These are phyloP conservation scores for Polyodon spathula DNA, from an alignment of 2,113 vertebrate genomes.

Conservation along the genomic window DNA sequence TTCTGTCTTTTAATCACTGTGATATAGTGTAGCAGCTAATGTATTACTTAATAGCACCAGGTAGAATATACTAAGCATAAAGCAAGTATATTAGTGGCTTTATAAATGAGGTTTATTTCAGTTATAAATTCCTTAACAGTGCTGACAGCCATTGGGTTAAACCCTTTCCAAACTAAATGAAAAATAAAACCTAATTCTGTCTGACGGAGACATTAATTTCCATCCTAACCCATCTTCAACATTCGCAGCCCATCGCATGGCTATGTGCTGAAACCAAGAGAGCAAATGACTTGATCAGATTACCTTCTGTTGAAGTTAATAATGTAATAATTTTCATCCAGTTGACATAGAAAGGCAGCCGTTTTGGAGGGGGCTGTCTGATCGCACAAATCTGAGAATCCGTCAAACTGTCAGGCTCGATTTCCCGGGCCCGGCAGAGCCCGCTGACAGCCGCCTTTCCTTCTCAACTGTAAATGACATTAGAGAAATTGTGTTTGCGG, in stretches of 20 bases:
- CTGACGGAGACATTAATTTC: neutral
- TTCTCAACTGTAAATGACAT: slow-evolving; percentile 87
- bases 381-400: slow-evolving; percentile 94
- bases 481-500: slow-evolving; percentile 94
- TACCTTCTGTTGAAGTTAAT: slow-evolving; percentile 81
- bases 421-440: slow-evolving; percentile 69
- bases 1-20: too few relatives aligned
- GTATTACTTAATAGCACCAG: too few relatives aligned
- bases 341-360: slow-evolving; percentile 75
- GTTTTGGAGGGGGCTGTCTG: slow-evolving; percentile 75
- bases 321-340: slow-evolving; percentile 89
- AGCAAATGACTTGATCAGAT: slow-evolving; percentile 81
- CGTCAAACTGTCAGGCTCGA: slow-evolving; percentile 86
- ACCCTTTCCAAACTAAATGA: neutral
- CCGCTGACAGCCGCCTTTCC: slow-evolving; percentile 85
- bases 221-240: slow-evolving; percentile 6
- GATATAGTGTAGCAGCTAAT: too few relatives aligned
- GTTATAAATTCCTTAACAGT: too few relatives aligned
- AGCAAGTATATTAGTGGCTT: too few relatives aligned
- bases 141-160: neutral
- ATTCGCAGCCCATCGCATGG: slow-evolving; percentile 58
- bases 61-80: too few relatives aligned
- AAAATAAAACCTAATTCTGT: slow-evolving; percentile 1
- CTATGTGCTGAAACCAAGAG: slow-evolving; percentile 63
- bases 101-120: too few relatives aligned